Base-by-base conservation (phyloP, 2,113 vertebrate species). In the Paracanthobrama guichenoti region DNA sequence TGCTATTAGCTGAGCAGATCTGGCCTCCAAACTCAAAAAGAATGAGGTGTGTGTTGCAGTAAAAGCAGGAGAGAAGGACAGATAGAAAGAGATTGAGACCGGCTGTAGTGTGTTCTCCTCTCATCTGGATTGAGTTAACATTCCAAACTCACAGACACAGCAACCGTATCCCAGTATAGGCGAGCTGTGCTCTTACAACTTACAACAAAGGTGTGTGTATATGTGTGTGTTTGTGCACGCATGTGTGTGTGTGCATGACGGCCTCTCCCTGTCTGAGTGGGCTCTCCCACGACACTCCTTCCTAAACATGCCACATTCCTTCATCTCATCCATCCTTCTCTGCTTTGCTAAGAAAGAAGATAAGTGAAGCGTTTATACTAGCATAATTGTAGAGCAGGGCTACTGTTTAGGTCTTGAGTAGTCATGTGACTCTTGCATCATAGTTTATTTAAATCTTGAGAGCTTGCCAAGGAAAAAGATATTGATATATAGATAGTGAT, bases 71-170 rank as follows among this genome's bases (percentile, higher is more conserved):
- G 64, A 50, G 55, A 74, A 53, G 14, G 35, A 53, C 24, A 79
- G 11, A 46, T 18, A 66, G 50, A 77, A 22, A 55, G 22, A 79
- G 42, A 79, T 8, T 55, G 42, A 64, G 60, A 62, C 13, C 42
- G 31, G 42, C 71, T 75, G 72, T 60, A 72, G 44, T 73, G 66
- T 57, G 55, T 84, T 88, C 85, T 91, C 87, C 81, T 80, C 80
- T 89, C 91, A 94, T 93, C 92, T 93, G 93, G 90, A 91, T 83
- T 16, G 84, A 83, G 88, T 92, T 93, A 93, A 93, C 90, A 93
- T 94, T 93, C 92, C 91, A 88, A 48, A 59, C 88, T 85, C 72
- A 35, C 66, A 31, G 81, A 86, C 82, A 57, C 69, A 42, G 82
- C 76, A 62, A 77, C 76, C 66, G 72, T 85, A 86, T 59, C 84